Evolutionary conservation across 2,797 vertebrate species (phyloP).

Genomic region (Acrossocheilus wenchowensis): DNA sequence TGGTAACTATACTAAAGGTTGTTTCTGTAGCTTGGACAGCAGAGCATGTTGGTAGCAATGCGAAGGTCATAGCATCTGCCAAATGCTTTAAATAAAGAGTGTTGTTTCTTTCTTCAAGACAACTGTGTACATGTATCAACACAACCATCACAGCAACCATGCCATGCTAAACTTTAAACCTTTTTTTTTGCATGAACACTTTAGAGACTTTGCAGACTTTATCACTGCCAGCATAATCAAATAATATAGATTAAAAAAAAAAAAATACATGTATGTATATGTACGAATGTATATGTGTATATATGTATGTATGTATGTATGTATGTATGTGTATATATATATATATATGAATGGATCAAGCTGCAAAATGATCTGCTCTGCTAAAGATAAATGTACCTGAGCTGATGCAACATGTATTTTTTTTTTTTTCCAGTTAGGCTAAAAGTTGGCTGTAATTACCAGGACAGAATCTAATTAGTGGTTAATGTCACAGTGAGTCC

Average conservation of each 20-base stretch:
- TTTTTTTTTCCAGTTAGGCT: conserved; percentile 27
- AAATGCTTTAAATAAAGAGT: background rate
- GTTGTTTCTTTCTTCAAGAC: background rate
- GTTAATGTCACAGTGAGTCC: conserved; percentile 55
- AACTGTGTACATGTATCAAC: background rate
- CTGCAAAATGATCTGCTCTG: too few species aligned
- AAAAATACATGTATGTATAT: background rate
- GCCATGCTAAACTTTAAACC: background rate
- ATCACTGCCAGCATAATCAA: conserved; percentile 5
- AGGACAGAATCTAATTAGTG: conserved; percentile 56
- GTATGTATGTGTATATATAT: too few species aligned
- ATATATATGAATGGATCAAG: too few species aligned
- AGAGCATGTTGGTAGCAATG: background rate
- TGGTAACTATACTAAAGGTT: background rate
- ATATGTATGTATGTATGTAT: background rate
- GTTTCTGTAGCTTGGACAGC: background rate
- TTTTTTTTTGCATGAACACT: background rate
- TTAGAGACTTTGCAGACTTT: background rate
- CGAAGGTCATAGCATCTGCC: background rate
- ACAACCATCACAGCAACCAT: background rate
- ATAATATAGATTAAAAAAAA: background rate
- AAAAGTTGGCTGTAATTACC: conserved; percentile 55
- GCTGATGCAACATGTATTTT: too few species aligned
- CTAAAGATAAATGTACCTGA: too few species aligned
- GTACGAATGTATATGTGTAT: too few species aligned